Conservation (phyloP, 1,140 invertebrate genomes). For the Adoxophyes honmai region DNA sequence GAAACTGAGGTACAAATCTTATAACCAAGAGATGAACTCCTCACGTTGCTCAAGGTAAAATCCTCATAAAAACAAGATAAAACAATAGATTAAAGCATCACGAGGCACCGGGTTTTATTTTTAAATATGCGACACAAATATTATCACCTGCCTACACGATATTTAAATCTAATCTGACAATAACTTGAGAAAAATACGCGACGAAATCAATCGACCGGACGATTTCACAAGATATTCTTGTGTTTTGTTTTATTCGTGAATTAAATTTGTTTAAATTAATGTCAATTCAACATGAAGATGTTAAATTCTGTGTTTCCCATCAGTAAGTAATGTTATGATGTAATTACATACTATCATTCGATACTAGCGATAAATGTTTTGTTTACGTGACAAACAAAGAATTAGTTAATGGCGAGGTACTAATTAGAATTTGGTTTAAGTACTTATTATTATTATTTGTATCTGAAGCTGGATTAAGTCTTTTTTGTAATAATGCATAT, state of each 20-base stretch:
- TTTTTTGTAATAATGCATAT: too few species aligned
- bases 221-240: not conserved
- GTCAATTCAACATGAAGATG: constrained; percentile 6
- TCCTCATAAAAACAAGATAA: constrained; percentile 4
- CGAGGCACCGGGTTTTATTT: constrained; percentile 7
- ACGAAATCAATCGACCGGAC: not conserved
- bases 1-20: too few species aligned
- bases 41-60: too few species aligned
- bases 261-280: constrained; percentile 3
- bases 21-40: too few species aligned
- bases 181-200: constrained; percentile 6
- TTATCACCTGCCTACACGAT: not conserved
- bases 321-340: constrained; percentile 10
- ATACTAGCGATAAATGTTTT: too few species aligned
- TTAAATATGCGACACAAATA: constrained; percentile 2
- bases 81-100: not conserved
- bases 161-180: constrained; percentile 2
- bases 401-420: too few species aligned
- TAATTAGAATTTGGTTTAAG: too few species aligned
- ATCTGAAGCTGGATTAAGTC: too few species aligned
- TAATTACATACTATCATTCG: too few species aligned
- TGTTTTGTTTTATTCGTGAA: constrained; percentile 1
- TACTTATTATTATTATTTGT: too few species aligned
- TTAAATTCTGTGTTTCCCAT: constrained; percentile 6
- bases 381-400: too few species aligned